A percentile compares a stretch with the other conserved stretches of the same genome.
Conservation (phyloP, 2,888 invertebrate genomes). For the Ischnus inquisitorius region DNA sequence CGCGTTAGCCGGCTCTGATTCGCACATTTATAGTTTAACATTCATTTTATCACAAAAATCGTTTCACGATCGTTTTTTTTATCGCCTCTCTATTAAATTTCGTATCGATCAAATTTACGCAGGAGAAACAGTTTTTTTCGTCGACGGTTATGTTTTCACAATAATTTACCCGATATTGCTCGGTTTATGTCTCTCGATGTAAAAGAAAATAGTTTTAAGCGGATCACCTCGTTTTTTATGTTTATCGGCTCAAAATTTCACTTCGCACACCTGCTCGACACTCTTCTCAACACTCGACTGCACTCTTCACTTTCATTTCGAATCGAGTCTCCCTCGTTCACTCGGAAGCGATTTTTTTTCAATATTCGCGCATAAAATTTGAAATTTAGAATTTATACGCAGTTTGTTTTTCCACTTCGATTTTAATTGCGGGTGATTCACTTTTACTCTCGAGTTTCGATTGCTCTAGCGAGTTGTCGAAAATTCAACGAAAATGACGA, state of each 20-base stretch:
- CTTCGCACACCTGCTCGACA: slow-evolving; percentile 32
- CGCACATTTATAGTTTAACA: slow-evolving; percentile 77
- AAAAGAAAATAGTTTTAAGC: neutral
- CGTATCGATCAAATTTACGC: neutral
- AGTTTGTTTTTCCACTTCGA: neutral
- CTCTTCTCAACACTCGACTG: slow-evolving; percentile 16
- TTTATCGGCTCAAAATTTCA: neutral
- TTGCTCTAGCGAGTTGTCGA: neutral
- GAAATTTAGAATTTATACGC: neutral
- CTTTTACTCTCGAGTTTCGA: neutral
- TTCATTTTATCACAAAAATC: slow-evolving; percentile 25
- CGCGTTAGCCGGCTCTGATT: slow-evolving; percentile 82
- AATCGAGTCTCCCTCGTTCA: neutral
- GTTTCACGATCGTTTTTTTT: slow-evolving; percentile 10
- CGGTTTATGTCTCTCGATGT: neutral
- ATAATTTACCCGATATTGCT: neutral
- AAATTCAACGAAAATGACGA: neutral
- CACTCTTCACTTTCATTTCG: slow-evolving; percentile 17
- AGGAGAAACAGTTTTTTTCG: neutral
- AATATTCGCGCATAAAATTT: neutral
- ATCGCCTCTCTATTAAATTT: neutral
- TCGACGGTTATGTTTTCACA: neutral
- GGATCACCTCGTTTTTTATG: neutral
- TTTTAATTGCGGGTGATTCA: neutral
- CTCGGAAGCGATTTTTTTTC: neutral